phyloP scores from a whole-genome alignment of 2,113 vertebrate species.

The Orcinus orca region DNA sequence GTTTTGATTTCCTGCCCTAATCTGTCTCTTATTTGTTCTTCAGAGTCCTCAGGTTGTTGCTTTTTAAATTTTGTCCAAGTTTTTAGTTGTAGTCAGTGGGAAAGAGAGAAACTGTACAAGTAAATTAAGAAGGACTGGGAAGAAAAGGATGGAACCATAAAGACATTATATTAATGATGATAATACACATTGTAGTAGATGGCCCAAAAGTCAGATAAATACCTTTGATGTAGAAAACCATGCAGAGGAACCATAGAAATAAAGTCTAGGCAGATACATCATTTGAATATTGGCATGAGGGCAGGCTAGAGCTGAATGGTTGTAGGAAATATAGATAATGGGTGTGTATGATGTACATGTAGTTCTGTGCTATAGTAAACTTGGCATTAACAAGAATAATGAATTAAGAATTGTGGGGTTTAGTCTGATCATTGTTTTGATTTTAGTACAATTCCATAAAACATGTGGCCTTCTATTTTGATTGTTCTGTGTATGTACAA shows the following conservation, averaged over 20 bases:
- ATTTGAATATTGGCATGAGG: background rate
- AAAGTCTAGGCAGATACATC: background rate
- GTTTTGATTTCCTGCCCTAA: background rate
- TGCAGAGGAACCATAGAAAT: background rate
- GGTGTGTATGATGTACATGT: background rate
- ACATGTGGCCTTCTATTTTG: background rate
- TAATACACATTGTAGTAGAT: background rate
- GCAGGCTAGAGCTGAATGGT: background rate
- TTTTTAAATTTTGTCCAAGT: background rate
- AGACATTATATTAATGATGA: background rate
- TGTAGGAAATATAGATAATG: background rate
- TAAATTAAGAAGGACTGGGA: background rate
- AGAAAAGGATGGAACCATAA: background rate
- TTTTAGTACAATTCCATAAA: background rate
- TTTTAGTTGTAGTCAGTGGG: background rate
- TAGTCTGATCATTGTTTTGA: conserved; percentile 6
- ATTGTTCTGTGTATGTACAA: background rate
- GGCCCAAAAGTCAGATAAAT: background rate
- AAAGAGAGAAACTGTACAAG: background rate
- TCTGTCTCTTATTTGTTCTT: background rate
- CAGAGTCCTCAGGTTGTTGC: background rate
- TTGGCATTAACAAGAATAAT: background rate
- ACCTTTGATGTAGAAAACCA: background rate
- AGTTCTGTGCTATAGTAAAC: background rate
- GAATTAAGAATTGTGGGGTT: background rate